phyloP scores from a whole-genome alignment of 1,140 invertebrate species.

The Onthophagus taurus region DNA sequence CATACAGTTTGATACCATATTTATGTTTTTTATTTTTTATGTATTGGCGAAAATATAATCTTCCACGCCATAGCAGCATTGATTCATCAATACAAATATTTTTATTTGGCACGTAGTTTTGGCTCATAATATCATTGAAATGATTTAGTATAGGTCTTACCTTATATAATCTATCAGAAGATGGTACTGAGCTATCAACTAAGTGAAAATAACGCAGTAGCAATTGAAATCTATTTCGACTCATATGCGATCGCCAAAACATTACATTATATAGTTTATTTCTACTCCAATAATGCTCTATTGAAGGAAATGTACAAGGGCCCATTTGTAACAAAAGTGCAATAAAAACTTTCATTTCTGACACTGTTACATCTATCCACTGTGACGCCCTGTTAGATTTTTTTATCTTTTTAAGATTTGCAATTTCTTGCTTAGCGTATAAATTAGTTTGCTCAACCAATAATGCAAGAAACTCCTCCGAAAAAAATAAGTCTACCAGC shows the following conservation, averaged over 20 bases:
- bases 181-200: no score
- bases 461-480: conserved; percentile 14
- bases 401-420: conserved; percentile 11
- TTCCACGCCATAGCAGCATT: conserved; percentile 9
- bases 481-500: conserved; percentile 17
- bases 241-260: no score
- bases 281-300: no score
- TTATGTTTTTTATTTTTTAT: conserved; percentile 7
- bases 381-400: conserved; percentile 13
- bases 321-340: conserved; percentile 14
- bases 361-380: conserved; percentile 13
- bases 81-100: conserved; percentile 3
- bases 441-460: conserved; percentile 15
- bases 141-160: conserved; percentile 15
- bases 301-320: conserved; percentile 14
- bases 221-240: no score
- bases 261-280: no score
- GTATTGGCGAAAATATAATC: conserved; percentile 5
- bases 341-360: conserved; percentile 14
- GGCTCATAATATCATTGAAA: conserved; percentile 16
- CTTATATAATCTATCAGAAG: no score
- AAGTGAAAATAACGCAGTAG: no score
- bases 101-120: conserved; percentile 6
- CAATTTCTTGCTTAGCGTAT: conserved; percentile 14
- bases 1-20: background rate